Evolutionary conservation across 1,140 invertebrate genomes (phyloP), one percentile per base, ranked within the genome.

Genomic region (Sitobion miscanthi): DNA sequence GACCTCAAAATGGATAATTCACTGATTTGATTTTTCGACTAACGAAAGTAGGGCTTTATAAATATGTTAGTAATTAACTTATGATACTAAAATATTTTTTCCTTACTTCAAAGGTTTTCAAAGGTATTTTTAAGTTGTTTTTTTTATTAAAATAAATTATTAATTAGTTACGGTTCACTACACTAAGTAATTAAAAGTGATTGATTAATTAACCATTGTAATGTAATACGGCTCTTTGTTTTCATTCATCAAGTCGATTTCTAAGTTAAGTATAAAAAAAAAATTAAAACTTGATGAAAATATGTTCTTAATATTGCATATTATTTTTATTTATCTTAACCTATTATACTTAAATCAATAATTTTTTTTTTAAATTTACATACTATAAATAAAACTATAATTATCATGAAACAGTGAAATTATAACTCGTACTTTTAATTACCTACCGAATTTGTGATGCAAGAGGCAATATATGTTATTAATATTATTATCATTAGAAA

Each of bases 1-100:
- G 88, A 89, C 88, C 52, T 89, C 35, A 89, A 57, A 89, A 42
- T 42, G 3, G 35, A 57, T 49, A 83, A 54, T 89, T 89, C 35
- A 9, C 49, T 11, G n/a, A 89, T 89, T 88, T 86, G 42, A 57
- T 57, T 89, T 89, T 42, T 25, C 1, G 45, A 54, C 23, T 14
- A 54, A 89, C 21, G 52, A 54, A 89, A 89, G 21, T 35, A 89
- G 7, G 87, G 17, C 49, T 89, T 89, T 23, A 38, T 38, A 54
- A 47, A n/a, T 25, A 1, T 85, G 25, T 30, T 17, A 3, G 25
- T 35, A 88, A 49, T 88, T 35, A 49, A 49, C 23, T 86, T 47
- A 7, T 38, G 47, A 35, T 54, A 38, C 54, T 52, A 9, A 52
- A 88, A 52, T 49, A 35, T n/a, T 5, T 52, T 88, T 49, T 35